Base-by-base conservation (phyloP, 1,140 invertebrate genomes). In the Heterodera schachtii region DNA sequence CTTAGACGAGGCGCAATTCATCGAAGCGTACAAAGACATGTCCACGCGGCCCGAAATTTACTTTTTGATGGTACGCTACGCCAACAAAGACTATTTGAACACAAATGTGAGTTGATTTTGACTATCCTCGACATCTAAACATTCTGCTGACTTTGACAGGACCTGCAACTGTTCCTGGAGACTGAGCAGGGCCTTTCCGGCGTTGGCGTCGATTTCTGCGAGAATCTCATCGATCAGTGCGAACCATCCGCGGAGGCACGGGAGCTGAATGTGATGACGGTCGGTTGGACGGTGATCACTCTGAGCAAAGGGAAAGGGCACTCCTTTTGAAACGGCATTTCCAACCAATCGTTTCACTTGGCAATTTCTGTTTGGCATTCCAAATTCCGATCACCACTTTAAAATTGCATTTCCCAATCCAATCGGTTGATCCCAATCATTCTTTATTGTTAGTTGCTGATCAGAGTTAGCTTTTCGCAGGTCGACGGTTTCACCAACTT, bases 1-100 rank as follows among this genome's bases (percentile, higher is more conserved):
- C 79, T 90, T 93, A n/a, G 91, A 90, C 81, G 92, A 91, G 82
- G 90, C 91, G 19, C 92, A 93, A 85, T 93, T 93, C 86, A 91
- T 93, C 49, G 91, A 91, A 73, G 88, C 93, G 64, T 93, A 93
- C 87, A 93, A 93, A 85, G 92, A 93, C 85, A 91, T 93, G 41
- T 91, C 92, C 6, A 93, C 93, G 9, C 86, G 93, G 83, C 93
- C 93, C 60, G 93, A 93, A 90, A 92, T 93, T 21, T 93, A 93
- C 86, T 93, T 93, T 87, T 90, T 93, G 43, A 90, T 93, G 83
- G 92, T 93, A 75, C 90, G 93, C 91, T 93, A 82, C 89, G 91
- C 93, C 66, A 93, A 93, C 85, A 93, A 93, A 89, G 93, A 93
- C 67, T 77, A 77, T 64, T 64, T 77, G 3, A 77, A 77, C 67